Evolutionary conservation across 1,140 invertebrate genomes (phyloP).

Genomic region (Heliconius nattereri): DNA sequence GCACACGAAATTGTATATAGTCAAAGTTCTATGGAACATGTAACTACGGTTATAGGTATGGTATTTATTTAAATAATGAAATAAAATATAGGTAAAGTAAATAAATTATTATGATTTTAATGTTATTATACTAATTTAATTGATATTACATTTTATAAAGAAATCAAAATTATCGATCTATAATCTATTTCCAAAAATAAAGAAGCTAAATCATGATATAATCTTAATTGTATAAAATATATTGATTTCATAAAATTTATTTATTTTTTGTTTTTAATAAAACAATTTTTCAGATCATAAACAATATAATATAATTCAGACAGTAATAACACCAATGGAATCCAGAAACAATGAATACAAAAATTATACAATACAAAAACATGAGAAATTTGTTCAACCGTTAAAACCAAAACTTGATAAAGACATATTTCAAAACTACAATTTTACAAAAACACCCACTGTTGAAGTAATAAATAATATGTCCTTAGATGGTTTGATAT

Average conservation of each 20-base stretch:
- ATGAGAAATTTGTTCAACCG: slow-evolving; percentile 52
- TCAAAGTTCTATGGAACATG: slow-evolving; percentile 28
- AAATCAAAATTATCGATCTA: no score
- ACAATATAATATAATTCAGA: not conserved
- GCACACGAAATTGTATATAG: not conserved
- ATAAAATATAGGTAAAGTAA: not conserved
- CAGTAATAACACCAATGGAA: not conserved
- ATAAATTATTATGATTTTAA: not conserved
- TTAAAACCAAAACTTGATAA: slow-evolving; percentile 33
- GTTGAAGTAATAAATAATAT: slow-evolving; percentile 27
- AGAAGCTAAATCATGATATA: not conserved
- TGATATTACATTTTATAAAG: no score
- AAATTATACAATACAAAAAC: slow-evolving; percentile 8
- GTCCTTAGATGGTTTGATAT: slow-evolving; percentile 50
- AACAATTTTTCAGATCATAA: slow-evolving; percentile 17
- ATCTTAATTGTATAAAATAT: not conserved
- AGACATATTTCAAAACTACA: slow-evolving; percentile 8
- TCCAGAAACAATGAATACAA: not conserved
- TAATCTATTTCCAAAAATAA: no score
- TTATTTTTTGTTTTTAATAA: not conserved
- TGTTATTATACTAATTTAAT: not conserved
- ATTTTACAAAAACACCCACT: not conserved
- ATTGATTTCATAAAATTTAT: not conserved
- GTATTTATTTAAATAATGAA: not conserved
- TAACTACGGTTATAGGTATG: slow-evolving; percentile 19